Evolutionary conservation across 2,113 vertebrate species (phyloP).

Genomic region (Clarias gariepinus): DNA sequence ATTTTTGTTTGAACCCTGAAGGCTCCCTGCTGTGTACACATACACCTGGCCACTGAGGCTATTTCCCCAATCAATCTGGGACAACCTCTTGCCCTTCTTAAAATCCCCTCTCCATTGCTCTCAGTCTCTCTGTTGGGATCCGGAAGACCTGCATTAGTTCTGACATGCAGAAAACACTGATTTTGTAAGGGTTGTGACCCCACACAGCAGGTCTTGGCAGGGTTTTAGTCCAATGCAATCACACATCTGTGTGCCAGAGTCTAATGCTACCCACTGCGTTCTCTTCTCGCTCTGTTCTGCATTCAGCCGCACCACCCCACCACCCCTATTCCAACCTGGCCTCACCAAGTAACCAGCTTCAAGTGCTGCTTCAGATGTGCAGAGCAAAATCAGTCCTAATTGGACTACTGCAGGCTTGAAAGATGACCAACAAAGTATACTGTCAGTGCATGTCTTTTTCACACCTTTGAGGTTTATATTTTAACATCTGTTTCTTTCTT

Average conservation of each 20-base stretch:
- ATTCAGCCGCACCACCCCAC: conserved; percentile 21
- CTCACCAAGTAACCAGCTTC: conserved; percentile 59
- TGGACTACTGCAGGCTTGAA: conserved; percentile 67
- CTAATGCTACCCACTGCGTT: conserved; percentile 62
- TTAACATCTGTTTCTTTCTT: conserved; percentile 3
- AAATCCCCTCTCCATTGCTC: conserved; percentile 13
- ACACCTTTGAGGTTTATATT: not conserved
- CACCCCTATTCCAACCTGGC: conserved; percentile 12
- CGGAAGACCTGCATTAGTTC: conserved; percentile 76
- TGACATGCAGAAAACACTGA: conserved; percentile 85
- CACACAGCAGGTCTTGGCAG: conserved; percentile 68
- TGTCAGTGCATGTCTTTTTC: not conserved
- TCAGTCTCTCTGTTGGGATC: conserved; percentile 59
- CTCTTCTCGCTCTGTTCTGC: conserved; percentile 36
- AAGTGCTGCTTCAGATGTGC: conserved; percentile 55
- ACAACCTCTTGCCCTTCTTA: conserved; percentile 15
- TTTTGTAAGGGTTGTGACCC: conserved; percentile 85
- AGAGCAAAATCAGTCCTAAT: conserved; percentile 68
- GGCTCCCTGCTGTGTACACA: not conserved
- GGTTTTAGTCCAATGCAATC: conserved; percentile 67
- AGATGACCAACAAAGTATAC: conserved; percentile 54
- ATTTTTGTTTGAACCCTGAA: conserved; percentile 26
- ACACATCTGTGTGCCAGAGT: conserved; percentile 68
- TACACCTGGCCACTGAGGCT: conserved; percentile 28
- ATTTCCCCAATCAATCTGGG: not conserved